Percentiles rank a stretch among this genome's conserved stretches.
phyloP scores from a whole-genome alignment of 2,888 invertebrate genomes.

The Taphrorychus bicolor region DNA sequence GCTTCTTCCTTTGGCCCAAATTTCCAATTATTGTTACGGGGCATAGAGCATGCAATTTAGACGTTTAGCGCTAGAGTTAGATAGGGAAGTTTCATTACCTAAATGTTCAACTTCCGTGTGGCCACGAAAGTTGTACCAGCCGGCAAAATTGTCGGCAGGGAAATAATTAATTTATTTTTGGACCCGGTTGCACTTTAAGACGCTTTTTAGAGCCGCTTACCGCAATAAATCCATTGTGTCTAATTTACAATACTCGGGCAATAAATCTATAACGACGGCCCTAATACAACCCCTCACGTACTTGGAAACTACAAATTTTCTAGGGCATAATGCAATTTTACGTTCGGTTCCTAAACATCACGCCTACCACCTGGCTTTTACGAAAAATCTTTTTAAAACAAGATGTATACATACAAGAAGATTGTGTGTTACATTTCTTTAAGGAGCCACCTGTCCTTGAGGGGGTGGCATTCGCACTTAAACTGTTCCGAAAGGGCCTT shows the following conservation, averaged over 20 bases:
- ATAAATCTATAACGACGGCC: conserved; percentile 43
- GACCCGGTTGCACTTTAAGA: not conserved
- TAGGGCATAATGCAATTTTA: conserved; percentile 41
- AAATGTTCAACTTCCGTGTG: conserved; percentile 31
- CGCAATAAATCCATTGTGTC: conserved; percentile 21
- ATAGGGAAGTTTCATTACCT: conserved; percentile 34
- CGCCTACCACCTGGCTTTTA: conserved; percentile 56
- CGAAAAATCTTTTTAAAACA: conserved; percentile 1
- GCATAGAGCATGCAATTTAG: conserved; percentile 33
- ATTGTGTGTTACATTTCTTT: conserved; percentile 41
- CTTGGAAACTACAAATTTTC: conserved; percentile 36
- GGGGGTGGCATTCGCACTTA: conserved; percentile 47
- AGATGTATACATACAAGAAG: conserved; percentile 32
- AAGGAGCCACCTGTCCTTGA: conserved; percentile 50
- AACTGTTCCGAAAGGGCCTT: conserved; percentile 40
- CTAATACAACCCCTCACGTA: conserved; percentile 44
- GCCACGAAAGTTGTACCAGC: conserved; percentile 26
- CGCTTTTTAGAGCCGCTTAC: conserved; percentile 1
- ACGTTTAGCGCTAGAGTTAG: conserved; percentile 23
- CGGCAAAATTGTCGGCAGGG: not conserved
- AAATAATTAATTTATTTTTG: not conserved
- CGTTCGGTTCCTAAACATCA: conserved; percentile 49
- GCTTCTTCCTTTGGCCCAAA: conserved; percentile 26
- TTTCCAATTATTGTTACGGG: conserved; percentile 26
- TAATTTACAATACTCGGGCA: conserved; percentile 30